phyloP scores from a whole-genome alignment of 2,888 invertebrate genomes.

The Lysandra bellargus region DNA sequence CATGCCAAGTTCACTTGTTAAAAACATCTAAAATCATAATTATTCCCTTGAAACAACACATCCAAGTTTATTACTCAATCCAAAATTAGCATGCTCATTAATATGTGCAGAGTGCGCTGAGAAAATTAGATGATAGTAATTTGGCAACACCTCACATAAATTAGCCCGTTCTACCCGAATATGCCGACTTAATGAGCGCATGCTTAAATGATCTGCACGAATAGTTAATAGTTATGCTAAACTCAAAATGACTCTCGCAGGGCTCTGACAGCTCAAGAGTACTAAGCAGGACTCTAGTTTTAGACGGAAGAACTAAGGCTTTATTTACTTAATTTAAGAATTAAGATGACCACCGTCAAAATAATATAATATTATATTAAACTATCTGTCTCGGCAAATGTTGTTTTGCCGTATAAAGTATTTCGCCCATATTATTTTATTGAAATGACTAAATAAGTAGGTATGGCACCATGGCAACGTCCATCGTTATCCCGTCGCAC shows the following conservation, averaged over 20 bases:
- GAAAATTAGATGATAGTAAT: conserved; percentile 41
- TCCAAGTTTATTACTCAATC: conserved; percentile 39
- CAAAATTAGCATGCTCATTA: conserved; percentile 38
- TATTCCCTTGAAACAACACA: conserved; percentile 8
- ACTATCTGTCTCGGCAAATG: too few relatives aligned
- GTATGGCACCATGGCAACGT: too few relatives aligned
- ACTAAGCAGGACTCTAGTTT: too few relatives aligned
- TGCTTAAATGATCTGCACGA: conserved; percentile 28
- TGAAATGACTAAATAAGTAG: too few relatives aligned
- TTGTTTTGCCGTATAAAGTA: too few relatives aligned
- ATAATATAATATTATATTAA: too few relatives aligned
- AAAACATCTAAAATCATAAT: not conserved
- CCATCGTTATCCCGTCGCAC: too few relatives aligned
- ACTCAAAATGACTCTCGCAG: conserved; percentile 8
- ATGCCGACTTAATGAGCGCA: conserved; percentile 26
- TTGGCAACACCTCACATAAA: conserved; percentile 39
- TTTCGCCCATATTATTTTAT: too few relatives aligned
- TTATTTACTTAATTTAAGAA: too few relatives aligned
- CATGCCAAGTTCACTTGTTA: not conserved
- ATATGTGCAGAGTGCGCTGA: conserved; percentile 36
- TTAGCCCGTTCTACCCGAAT: conserved; percentile 33
- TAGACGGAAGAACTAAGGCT: too few relatives aligned
- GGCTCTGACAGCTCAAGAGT: not conserved
- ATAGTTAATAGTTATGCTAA: conserved; percentile 21
- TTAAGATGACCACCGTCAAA: too few relatives aligned